Evolutionary conservation across 2,113 vertebrate species (phyloP), one percentile per base, ranked within the genome.

Genomic region (Prietella phreatophila): DNA sequence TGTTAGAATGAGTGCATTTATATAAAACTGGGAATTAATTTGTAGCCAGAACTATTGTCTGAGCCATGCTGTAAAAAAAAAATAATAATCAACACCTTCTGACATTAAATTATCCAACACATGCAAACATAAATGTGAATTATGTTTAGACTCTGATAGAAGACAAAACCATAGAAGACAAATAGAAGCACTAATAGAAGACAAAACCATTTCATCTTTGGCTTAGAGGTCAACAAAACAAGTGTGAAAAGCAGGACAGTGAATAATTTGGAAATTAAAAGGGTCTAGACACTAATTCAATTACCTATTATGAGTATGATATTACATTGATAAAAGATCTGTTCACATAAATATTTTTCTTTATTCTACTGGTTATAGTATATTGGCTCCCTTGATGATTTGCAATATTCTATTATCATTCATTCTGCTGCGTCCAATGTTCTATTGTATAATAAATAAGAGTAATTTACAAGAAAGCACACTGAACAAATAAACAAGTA

Each of bases 401-500:
- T 27, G 63, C 73, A 82, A 33, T 30, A 25, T 65, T 50, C 85
- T n/a, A 36, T 65, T 53, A 63, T 53, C 42, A 42, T 33, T 53
- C 14, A 22, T 30, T 33, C 63, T 33, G 47, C 47, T 63, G 1
- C 3, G 1, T 36, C 22, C 61, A 60, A 56, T 27, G 55, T 33
- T 65, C 85, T 65, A 30, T 55, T 61, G 20, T 65, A 80, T 61
- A 53, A 13, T n/a, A 86, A 86, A 86, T 82, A 47, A 61, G 61
- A 56, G 76, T 82, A 10, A 82, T 81, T 82, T 86, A 1, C 20
- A 69, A 14, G 39, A 67, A 39, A 53, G n/a, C 30, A 36, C 4
- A 13, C 20, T 20, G 20, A 67, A 27, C n/a, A 87, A 87, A 71
- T 53, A 67, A 86, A 78, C 84, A 86, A 30, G 33, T 42, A 82